Percentiles rank a stretch among this genome's conserved stretches.
Evolutionary conservation across 2,113 vertebrate genomes (phyloP).

Genomic region (Otolemur garnettii): DNA sequence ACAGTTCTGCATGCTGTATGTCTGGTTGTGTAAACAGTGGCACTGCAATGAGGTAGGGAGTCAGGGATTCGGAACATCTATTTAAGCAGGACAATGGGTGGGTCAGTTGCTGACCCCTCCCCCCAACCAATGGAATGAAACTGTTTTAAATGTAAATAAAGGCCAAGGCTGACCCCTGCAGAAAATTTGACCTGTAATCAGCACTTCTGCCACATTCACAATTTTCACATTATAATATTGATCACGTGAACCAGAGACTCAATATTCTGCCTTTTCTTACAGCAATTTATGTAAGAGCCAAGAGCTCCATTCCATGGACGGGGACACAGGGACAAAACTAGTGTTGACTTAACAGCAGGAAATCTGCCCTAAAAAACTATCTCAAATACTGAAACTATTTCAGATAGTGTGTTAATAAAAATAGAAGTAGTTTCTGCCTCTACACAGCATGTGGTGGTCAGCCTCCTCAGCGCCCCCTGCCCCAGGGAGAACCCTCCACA

Average conservation of each 20-base stretch:
- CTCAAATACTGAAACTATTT: conserved; percentile 56
- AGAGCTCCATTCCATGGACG: conserved; percentile 59
- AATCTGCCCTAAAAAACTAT: conserved; percentile 62
- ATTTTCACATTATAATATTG: neutral
- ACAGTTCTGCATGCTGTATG: neutral
- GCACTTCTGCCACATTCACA: neutral
- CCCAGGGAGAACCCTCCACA: neutral
- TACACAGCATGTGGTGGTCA: neutral
- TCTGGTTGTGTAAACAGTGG: neutral
- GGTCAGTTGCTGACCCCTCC: too few relatives aligned
- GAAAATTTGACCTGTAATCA: neutral
- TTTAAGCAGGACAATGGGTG: too few relatives aligned
- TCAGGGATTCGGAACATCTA: too few relatives aligned
- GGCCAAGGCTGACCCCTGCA: neutral
- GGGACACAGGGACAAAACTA: neutral
- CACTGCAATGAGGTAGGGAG: too few relatives aligned
- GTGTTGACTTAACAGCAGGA: conserved; percentile 35
- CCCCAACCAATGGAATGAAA: too few relatives aligned
- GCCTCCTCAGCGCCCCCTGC: neutral
- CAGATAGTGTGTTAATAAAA: neutral
- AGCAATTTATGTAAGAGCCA: conserved; percentile 68
- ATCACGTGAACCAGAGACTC: neutral
- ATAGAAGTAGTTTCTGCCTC: neutral
- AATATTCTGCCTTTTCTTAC: neutral
- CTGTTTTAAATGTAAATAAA: neutral